Conservation (phyloP, 2,113 vertebrate genomes). For the Callithrix jacchus region DNA sequence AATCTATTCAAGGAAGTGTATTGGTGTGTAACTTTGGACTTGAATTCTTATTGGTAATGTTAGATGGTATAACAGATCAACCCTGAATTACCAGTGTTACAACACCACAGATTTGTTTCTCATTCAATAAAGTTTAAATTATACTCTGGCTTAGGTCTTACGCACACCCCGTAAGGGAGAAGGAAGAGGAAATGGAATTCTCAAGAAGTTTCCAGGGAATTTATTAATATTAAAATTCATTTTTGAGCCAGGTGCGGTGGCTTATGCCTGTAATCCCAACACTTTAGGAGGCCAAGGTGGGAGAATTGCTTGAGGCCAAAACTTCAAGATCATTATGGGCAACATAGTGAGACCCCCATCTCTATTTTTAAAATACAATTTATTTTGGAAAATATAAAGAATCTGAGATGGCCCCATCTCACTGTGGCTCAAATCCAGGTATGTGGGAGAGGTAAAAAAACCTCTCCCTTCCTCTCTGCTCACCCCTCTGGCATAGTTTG, state of each 20-base stretch:
- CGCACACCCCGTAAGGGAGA: neutral
- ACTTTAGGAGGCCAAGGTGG: too few species aligned
- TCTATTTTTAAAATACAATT: neutral
- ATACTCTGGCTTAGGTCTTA: neutral
- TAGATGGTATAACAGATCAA: neutral
- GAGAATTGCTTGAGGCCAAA: too few species aligned
- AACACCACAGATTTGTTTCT: neutral
- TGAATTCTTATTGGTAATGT: neutral
- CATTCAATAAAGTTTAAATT: neutral
- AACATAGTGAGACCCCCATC: too few species aligned
- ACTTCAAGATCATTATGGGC: too few species aligned
- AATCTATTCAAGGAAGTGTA: neutral
- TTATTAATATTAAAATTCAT: neutral
- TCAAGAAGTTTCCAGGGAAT: neutral
- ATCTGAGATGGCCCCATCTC: neutral
- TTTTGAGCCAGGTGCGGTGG: too few species aligned
- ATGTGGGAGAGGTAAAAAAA: neutral
- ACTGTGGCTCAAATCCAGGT: neutral
- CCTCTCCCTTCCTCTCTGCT: neutral
- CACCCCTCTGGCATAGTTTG: neutral
- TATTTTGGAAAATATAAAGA: neutral
- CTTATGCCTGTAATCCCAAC: too few species aligned
- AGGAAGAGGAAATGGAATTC: neutral
- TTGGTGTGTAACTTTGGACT: neutral
- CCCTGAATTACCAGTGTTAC: neutral